Evolutionary conservation across 2,797 vertebrate species (phyloP).

Genomic region (Anguilla obscura): DNA sequence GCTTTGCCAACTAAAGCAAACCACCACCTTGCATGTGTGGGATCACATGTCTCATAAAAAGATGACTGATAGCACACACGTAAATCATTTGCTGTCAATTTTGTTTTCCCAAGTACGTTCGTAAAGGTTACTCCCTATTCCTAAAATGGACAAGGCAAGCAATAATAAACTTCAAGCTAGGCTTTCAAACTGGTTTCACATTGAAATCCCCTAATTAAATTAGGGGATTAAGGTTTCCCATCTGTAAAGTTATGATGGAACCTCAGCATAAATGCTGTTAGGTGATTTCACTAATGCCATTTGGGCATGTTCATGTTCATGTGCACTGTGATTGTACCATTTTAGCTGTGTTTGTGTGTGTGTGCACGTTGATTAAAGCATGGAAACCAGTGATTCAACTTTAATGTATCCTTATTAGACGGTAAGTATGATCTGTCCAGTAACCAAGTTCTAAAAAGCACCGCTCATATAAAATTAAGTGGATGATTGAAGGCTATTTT

Average conservation of each 20-base stretch:
- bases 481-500: background rate
- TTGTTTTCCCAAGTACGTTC: too few relatives aligned
- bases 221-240: too few relatives aligned
- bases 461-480: background rate
- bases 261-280: too few relatives aligned
- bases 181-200: too few relatives aligned
- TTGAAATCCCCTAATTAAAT: too few relatives aligned
- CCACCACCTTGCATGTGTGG: slow-evolving; percentile 23
- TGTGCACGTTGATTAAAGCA: background rate
- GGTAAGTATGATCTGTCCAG: background rate
- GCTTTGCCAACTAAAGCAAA: background rate
- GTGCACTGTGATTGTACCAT: background rate
- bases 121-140: too few relatives aligned
- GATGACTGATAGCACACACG: too few relatives aligned
- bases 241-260: too few relatives aligned
- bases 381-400: background rate
- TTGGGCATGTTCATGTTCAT: background rate
- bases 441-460: background rate
- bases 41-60: slow-evolving; percentile 26
- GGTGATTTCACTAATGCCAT: background rate
- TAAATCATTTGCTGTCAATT: too few relatives aligned
- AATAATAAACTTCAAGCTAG: too few relatives aligned
- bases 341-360: background rate
- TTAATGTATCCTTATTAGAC: background rate
- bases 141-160: too few relatives aligned